Evolutionary conservation across 1,140 invertebrate species (phyloP).

Genomic region (Drosophila nigromelanica): DNA sequence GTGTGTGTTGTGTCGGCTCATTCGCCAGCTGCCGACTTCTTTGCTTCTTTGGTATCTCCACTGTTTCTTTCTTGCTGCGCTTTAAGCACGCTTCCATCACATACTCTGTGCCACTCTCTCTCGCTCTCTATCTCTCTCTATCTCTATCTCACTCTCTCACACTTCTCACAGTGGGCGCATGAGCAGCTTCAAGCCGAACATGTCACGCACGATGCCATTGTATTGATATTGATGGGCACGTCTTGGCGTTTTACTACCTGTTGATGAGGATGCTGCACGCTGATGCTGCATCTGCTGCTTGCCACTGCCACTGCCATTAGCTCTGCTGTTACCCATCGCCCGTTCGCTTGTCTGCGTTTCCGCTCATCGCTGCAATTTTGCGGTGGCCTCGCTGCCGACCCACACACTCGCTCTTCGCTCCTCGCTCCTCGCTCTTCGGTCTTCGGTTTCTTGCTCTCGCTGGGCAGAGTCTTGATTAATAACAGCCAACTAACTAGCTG

Average conservation of each 20-base stretch:
- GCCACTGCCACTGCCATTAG: conserved; percentile 17
- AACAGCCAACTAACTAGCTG: conserved; percentile 45
- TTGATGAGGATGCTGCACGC: conserved; percentile 68
- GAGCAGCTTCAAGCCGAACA: conserved; percentile 40
- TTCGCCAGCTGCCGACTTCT: conserved; percentile 38
- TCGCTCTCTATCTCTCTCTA: neutral
- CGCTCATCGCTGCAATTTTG: conserved; percentile 35
- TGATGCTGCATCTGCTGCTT: conserved; percentile 22
- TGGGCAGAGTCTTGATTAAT: conserved; percentile 60
- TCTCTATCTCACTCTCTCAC: neutral
- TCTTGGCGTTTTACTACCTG: conserved; percentile 79
- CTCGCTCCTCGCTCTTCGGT: neutral
- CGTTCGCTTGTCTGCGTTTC: too few species aligned
- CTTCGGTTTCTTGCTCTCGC: neutral
- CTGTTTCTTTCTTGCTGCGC: neutral
- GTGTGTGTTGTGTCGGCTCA: conserved; percentile 8
- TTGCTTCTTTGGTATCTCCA: neutral
- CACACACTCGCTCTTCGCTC: neutral
- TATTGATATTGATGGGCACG: conserved; percentile 65
- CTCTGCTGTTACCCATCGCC: conserved; percentile 7
- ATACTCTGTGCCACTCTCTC: neutral
- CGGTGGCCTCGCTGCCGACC: conserved; percentile 17
- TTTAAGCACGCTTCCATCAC: neutral
- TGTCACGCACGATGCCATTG: conserved; percentile 66
- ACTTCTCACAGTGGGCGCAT: neutral